Conservation (phyloP, 2,888 invertebrate species). For the Ferdinandea cuprea region DNA sequence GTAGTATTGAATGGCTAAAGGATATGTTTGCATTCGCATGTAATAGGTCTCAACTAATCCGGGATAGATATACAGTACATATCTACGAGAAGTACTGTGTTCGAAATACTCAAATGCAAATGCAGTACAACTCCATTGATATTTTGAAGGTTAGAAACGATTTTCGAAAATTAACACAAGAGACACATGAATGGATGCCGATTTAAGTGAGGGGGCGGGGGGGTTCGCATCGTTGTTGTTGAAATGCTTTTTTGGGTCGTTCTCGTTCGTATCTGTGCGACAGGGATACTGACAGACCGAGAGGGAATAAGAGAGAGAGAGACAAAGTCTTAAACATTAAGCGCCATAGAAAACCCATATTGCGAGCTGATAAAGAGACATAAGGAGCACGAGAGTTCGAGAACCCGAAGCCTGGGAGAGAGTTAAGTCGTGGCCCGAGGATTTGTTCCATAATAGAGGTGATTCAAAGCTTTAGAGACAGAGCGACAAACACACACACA, state of each 20-base stretch:
- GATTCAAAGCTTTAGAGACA: constrained; percentile 55
- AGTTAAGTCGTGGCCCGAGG: constrained; percentile 68
- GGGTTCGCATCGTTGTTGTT: not conserved
- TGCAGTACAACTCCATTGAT: constrained; percentile 59
- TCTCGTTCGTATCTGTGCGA: too few relatives aligned
- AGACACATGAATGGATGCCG: constrained; percentile 35
- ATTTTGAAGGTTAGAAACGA: constrained; percentile 73
- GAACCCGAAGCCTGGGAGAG: constrained; percentile 44
- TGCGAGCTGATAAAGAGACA: constrained; percentile 70
- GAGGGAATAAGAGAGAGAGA: not conserved
- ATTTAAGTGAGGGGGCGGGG: not conserved
- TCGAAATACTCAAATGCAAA: constrained; percentile 69
- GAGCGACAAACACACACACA: not conserved
- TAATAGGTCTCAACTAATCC: constrained; percentile 71
- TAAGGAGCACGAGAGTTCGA: constrained; percentile 63
- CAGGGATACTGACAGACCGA: not conserved
- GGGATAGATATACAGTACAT: constrained; percentile 64
- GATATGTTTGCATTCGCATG: constrained; percentile 72
- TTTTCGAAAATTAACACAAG: constrained; percentile 72
- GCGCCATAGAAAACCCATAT: constrained; percentile 80
- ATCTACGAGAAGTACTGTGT: constrained; percentile 40
- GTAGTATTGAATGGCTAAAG: constrained; percentile 61
- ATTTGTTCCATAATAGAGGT: constrained; percentile 69
- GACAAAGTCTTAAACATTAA: constrained; percentile 80
- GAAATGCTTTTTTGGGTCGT: constrained; percentile 51